phyloP scores from a whole-genome alignment of 2,888 invertebrate species.

The Tromatobia lineatoria region DNA sequence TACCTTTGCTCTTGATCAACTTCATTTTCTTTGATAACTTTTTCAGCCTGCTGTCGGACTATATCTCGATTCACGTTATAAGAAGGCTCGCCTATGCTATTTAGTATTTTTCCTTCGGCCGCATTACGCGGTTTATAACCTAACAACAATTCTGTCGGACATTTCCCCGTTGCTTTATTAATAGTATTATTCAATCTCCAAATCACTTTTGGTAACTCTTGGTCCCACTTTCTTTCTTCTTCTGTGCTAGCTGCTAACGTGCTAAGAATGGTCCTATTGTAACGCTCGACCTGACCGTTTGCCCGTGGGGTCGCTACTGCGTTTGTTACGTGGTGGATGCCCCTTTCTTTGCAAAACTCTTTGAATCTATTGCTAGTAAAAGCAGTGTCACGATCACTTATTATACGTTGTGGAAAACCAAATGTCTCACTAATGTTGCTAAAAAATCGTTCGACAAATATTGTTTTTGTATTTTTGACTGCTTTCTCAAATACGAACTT shows the following conservation, averaged over 20 bases:
- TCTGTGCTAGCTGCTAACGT: background rate
- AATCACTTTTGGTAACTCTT: conserved; percentile 28
- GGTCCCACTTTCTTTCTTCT: conserved; percentile 63
- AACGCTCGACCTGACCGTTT: conserved; percentile 71
- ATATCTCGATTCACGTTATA: conserved; percentile 25
- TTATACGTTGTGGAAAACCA: conserved; percentile 1
- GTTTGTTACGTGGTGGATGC: conserved; percentile 68
- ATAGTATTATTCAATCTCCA: conserved; percentile 63
- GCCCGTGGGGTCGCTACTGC: conserved; percentile 55
- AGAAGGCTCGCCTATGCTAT: no score
- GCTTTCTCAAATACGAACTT: conserved; percentile 46
- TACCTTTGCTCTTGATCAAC: conserved; percentile 46
- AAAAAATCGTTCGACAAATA: background rate
- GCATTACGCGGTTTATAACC: conserved; percentile 60
- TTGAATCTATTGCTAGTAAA: conserved; percentile 47
- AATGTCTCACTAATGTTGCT: conserved; percentile 3
- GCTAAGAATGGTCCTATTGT: conserved; percentile 70
- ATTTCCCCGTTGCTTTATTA: conserved; percentile 62
- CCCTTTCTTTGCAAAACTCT: no score
- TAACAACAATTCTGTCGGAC: conserved; percentile 58
- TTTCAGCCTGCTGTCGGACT: conserved; percentile 7
- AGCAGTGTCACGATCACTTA: conserved; percentile 33
- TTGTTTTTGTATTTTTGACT: background rate
- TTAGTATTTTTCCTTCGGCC: no score
- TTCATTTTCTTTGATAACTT: conserved; percentile 37